Conservation (phyloP, 2,113 vertebrate genomes). For the Ranitomeya variabilis region DNA sequence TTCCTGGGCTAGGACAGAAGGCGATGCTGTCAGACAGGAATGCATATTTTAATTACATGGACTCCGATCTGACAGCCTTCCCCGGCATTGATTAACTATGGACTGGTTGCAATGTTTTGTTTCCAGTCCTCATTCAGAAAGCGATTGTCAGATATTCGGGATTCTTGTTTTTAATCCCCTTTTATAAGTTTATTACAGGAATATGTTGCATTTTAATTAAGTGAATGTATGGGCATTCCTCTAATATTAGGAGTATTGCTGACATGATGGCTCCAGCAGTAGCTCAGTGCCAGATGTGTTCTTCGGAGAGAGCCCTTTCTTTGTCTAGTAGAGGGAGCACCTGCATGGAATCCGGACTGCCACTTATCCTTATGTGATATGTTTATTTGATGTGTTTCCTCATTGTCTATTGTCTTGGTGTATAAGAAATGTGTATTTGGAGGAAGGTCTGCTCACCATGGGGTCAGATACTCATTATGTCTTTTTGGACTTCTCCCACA, state of each 20-base stretch:
- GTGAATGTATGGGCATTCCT: slow-evolving; percentile 21
- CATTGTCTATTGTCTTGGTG: slow-evolving; percentile 15
- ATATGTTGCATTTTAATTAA: slow-evolving; percentile 45
- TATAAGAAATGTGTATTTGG: not conserved
- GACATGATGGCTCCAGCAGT: slow-evolving; percentile 33
- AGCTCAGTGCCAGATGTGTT: slow-evolving; percentile 6
- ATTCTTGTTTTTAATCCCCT: slow-evolving; percentile 31
- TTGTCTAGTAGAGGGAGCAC: slow-evolving; percentile 19
- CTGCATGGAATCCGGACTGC: slow-evolving; percentile 22
- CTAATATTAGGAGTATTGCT: slow-evolving; percentile 35
- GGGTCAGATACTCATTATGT: not conserved
- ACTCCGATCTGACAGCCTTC: not conserved
- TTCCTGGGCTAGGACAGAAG: not conserved
- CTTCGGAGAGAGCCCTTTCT: slow-evolving; percentile 3
- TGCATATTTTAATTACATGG: slow-evolving; percentile 26
- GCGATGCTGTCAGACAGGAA: slow-evolving; percentile 11
- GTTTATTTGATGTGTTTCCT: not conserved
- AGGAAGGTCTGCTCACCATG: not conserved
- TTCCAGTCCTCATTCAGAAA: slow-evolving; percentile 20
- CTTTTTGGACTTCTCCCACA: not conserved
- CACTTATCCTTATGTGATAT: not conserved
- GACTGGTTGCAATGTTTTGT: slow-evolving; percentile 41
- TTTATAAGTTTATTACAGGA: slow-evolving; percentile 42
- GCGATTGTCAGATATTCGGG: slow-evolving; percentile 15
- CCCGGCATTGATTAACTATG: slow-evolving; percentile 28